Conservation (phyloP, 2,113 vertebrate species). For the Scomber colias region DNA sequence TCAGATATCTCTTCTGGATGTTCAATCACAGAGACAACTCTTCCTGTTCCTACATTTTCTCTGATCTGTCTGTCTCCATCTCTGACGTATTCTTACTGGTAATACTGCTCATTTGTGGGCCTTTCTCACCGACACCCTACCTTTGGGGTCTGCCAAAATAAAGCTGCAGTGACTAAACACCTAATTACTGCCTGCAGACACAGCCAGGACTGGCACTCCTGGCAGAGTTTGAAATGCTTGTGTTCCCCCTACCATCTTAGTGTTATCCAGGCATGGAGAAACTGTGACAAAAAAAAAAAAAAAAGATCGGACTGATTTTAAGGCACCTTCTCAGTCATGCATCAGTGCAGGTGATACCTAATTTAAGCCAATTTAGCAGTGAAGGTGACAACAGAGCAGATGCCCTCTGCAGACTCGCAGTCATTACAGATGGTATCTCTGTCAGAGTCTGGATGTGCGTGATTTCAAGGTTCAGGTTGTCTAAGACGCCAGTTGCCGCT, state of each 20-base stretch:
- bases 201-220: constrained; percentile 48
- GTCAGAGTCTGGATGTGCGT: constrained; percentile 64
- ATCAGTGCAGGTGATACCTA: constrained; percentile 60
- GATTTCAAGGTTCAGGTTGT: constrained; percentile 63
- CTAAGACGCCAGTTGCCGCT: constrained; percentile 57
- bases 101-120: constrained; percentile 52
- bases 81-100: constrained; percentile 49
- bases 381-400: constrained; percentile 73
- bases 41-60: constrained; percentile 44
- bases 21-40: constrained; percentile 51
- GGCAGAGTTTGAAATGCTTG: constrained; percentile 40
- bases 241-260: constrained; percentile 14
- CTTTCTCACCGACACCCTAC: constrained; percentile 45
- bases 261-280: constrained; percentile 27
- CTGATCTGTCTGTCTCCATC: constrained; percentile 40
- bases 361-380: constrained; percentile 69
- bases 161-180: constrained; percentile 72
- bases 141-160: constrained; percentile 60
- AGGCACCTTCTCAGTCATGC: constrained; percentile 35
- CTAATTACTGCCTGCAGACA: constrained; percentile 73
- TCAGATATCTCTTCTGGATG: constrained; percentile 54
- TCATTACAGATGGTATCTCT: constrained; percentile 75
- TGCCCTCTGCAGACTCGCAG: constrained; percentile 75
- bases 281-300: constrained; percentile 10
- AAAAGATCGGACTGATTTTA: constrained; percentile 44